Base-by-base conservation (phyloP, 2,888 invertebrate genomes). In the Athetis lepigone region DNA sequence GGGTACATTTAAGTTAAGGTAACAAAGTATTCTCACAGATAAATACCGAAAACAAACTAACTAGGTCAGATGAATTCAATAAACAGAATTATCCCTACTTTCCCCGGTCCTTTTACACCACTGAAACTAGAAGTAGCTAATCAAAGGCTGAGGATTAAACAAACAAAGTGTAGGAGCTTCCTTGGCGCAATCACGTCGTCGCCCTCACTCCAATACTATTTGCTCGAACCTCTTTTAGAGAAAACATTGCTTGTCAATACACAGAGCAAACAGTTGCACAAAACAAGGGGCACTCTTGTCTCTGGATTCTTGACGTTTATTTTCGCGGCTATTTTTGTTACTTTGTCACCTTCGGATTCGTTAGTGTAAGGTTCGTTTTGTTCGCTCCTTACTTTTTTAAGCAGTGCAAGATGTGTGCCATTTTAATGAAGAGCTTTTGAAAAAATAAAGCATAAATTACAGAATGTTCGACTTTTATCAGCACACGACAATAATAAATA, bases 161-260 rank as follows among this genome's bases (percentile, higher is more conserved):
- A 91, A 90, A 91, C 85, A 90, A 76, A 83, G 79, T 79, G 79
- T 76, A 75, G 79, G 77, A 85, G 84, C 83, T 80, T 88, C 88
- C 88, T 92, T 87, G 83, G 87, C 87, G 90, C 92, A 93, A 93
- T 93, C 93, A 92, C 86, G 81, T 71, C 79, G 76, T 81, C 79
- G 80, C 84, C 82, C 82, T 80, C 80, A 81, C 81, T 86, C 73
- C 77, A 80, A 79, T 79, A 78, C 78, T 90, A 88, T 92, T 93
- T 92, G 83, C 85, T 79, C 81, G 80, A 87, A 86, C 88, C 89
- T 89, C 88, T 90, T 90, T 88, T 87, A 87, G 86, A 84, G 86
- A 85, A 88, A 90, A 90, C 88, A 91, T 90, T 89, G 91, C 89
- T 89, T 91, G 92, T 92, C 92, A 92, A 93, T 90, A 93, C 83